Evolutionary conservation across 2,888 invertebrate genomes (phyloP).

Genomic region (Sericinus montela): DNA sequence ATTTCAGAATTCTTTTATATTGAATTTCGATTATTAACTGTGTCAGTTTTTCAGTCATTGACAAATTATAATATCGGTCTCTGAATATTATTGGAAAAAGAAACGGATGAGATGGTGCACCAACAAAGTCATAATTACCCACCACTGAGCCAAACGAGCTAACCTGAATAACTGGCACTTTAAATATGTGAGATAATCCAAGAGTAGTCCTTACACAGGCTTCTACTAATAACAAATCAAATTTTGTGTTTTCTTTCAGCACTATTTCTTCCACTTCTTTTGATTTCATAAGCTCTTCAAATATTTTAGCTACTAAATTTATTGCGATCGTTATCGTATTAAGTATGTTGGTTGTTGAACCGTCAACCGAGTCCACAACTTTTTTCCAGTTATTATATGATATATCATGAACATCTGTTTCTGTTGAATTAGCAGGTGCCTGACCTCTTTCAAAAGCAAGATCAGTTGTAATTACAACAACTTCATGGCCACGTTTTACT

Average conservation of each 20-base stretch:
- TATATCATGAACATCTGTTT: conserved; percentile 32
- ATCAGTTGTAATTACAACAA: conserved; percentile 39
- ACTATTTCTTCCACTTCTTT: conserved; percentile 20
- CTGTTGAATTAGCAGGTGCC: conserved; percentile 34
- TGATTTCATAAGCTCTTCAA: conserved; percentile 21
- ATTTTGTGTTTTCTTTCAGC: conserved; percentile 17
- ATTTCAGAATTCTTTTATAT: conserved; percentile 5
- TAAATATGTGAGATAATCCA: conserved; percentile 27
- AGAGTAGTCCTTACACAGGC: conserved; percentile 23
- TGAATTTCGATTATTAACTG: conserved; percentile 24
- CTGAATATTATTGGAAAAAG: conserved; percentile 26
- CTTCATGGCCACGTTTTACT: conserved; percentile 39
- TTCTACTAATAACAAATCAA: conserved; percentile 29
- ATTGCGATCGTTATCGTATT: not conserved
- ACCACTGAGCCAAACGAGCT: conserved; percentile 28
- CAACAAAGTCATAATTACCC: conserved; percentile 21
- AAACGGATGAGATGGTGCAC: conserved; percentile 31
- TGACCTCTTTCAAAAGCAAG: conserved; percentile 26
- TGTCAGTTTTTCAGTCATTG: conserved; percentile 34
- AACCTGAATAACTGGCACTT: conserved; percentile 32
- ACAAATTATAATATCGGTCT: conserved; percentile 27
- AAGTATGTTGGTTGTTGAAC: not conserved
- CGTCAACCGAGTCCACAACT: not conserved
- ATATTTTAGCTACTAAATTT: conserved; percentile 12
- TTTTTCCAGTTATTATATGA: conserved; percentile 16